phyloP scores from a whole-genome alignment of 2,113 vertebrate species.

The Numenius arquata region DNA sequence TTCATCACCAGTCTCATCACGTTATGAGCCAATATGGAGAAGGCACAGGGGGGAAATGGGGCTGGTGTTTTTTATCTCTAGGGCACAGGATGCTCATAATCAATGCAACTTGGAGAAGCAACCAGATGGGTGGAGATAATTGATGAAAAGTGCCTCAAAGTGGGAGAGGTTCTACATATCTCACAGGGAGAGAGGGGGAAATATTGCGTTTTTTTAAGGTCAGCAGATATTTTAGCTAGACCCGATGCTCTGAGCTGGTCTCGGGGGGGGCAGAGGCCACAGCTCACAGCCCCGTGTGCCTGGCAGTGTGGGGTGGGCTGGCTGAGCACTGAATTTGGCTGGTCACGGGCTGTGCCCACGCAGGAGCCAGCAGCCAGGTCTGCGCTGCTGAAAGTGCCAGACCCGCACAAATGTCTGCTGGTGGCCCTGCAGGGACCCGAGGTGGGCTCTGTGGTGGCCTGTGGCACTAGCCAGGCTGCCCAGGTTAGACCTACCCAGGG shows the following conservation, averaged over 20 bases:
- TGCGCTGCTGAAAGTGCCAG: neutral
- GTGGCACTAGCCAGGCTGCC: too few species aligned
- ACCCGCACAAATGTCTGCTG: rapidly evolving
- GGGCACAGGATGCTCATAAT: conserved; percentile 61
- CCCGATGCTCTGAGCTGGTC: neutral
- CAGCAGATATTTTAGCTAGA: neutral
- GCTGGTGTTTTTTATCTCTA: conserved; percentile 65
- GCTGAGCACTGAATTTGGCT: rapidly evolving
- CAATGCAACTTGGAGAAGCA: conserved; percentile 28
- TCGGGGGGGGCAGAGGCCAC: neutral
- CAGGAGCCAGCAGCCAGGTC: neutral
- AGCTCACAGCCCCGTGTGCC: neutral
- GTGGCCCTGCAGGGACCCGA: neutral
- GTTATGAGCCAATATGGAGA: conserved; percentile 48
- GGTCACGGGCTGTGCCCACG: neutral
- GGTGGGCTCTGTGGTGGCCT: neutral
- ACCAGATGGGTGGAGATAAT: conserved; percentile 56
- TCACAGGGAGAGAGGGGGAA: neutral
- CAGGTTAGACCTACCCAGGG: rapidly evolving
- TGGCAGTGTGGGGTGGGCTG: neutral
- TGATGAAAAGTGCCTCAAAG: conserved; percentile 35
- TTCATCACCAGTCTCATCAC: conserved; percentile 65
- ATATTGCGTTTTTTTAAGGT: neutral
- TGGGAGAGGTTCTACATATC: neutral
- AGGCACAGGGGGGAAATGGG: conserved; percentile 47